These are phyloP conservation scores for Alces alces DNA, from an alignment of 2,113 vertebrate species.

Conservation along the genomic window DNA sequence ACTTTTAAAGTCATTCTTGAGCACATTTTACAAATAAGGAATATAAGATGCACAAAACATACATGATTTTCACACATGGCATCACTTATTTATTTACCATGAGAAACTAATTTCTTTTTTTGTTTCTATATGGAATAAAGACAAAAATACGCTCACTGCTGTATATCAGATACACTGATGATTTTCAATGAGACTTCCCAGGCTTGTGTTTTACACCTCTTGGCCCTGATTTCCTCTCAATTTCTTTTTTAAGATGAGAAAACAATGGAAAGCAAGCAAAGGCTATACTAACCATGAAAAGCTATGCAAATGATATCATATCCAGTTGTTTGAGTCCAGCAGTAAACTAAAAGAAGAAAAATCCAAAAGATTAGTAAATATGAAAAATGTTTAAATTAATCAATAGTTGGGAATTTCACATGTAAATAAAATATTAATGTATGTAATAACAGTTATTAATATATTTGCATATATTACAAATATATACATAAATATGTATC, in stretches of 20 bases:
- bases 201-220: background rate
- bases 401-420: background rate
- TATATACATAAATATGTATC: background rate
- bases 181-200: background rate
- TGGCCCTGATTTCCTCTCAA: background rate
- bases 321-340: background rate
- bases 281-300: background rate
- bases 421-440: background rate
- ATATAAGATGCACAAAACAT: background rate
- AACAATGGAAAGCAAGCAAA: background rate
- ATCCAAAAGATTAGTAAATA: background rate
- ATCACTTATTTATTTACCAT: background rate
- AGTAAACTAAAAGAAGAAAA: background rate
- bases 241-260: background rate
- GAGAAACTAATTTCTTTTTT: background rate
- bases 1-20: background rate
- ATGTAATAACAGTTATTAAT: background rate
- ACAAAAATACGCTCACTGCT: background rate
- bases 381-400: background rate
- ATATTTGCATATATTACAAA: background rate
- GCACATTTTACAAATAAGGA: background rate
- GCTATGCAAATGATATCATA: background rate
- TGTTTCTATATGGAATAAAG: background rate
- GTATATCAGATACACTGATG: background rate
- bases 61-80: background rate